Conservation (phyloP, 2,888 invertebrate genomes). For the Chloroclysta siterata region DNA sequence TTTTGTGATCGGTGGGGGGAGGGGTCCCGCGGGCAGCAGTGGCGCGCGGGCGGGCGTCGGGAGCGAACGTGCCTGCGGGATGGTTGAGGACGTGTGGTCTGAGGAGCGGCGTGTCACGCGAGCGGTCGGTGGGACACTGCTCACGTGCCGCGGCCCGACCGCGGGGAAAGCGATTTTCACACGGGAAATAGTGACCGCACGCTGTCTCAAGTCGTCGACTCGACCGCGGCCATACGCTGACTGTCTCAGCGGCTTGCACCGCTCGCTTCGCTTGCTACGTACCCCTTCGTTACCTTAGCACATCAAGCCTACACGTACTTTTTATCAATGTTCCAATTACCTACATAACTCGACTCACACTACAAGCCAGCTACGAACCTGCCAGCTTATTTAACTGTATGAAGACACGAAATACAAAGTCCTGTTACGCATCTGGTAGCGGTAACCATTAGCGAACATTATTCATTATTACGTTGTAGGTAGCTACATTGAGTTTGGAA, state of each 20-base stretch:
- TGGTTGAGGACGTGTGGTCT: constrained; percentile 52
- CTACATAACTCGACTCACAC: constrained; percentile 22
- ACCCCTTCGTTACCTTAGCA: constrained; percentile 42
- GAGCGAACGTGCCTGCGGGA: constrained; percentile 64
- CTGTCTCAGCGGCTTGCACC: constrained; percentile 58
- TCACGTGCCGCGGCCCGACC: constrained; percentile 74
- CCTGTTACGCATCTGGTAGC: constrained; percentile 4
- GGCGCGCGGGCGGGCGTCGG: constrained; percentile 69
- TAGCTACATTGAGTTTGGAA: background rate
- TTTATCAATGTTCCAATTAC: constrained; percentile 38
- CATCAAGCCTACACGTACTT: constrained; percentile 39
- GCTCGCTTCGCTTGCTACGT: constrained; percentile 28
- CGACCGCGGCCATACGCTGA: constrained; percentile 65
- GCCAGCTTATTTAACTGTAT: constrained; percentile 3
- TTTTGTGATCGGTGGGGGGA: constrained; percentile 61
- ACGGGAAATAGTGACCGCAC: constrained; percentile 79
- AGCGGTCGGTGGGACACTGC: constrained; percentile 83
- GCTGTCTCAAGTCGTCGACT: constrained; percentile 65
- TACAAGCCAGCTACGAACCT: background rate
- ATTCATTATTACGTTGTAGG: background rate
- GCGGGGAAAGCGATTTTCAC: constrained; percentile 83
- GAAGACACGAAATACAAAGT: constrained; percentile 7
- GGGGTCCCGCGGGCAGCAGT: constrained; percentile 59
- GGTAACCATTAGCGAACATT: background rate
- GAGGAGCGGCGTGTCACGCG: constrained; percentile 78